phyloP scores from a whole-genome alignment of 2,113 vertebrate genomes.

The Mesitornis unicolor region DNA sequence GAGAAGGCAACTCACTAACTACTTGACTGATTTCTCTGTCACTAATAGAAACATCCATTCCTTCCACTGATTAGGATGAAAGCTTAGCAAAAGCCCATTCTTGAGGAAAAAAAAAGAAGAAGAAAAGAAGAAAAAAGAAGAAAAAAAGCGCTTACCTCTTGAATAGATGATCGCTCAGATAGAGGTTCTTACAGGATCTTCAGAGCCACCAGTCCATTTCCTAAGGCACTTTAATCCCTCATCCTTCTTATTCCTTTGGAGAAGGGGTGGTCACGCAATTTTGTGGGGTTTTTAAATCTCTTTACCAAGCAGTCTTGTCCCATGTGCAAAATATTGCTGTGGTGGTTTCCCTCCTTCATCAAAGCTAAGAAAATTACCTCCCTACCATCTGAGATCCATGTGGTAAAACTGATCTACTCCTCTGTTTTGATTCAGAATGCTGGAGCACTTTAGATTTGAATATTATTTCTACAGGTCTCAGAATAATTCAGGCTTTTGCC shows the following conservation, averaged over 20 bases:
- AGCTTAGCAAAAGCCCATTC: not conserved
- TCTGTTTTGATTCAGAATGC: not conserved
- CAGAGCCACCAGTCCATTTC: not conserved
- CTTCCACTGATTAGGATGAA: not conserved
- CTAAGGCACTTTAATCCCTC: not conserved
- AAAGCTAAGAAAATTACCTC: not conserved
- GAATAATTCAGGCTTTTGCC: not conserved
- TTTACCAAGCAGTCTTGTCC: not conserved
- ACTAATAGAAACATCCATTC: not conserved
- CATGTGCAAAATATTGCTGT: not conserved
- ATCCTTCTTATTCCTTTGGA: not conserved
- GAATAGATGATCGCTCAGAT: not conserved
- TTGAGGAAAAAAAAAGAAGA: rapidly evolving
- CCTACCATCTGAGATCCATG: not conserved
- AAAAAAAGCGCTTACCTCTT: not conserved
- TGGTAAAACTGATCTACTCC: not conserved
- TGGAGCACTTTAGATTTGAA: not conserved
- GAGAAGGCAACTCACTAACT: not conserved
- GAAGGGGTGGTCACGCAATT: not conserved
- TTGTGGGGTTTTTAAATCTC: not conserved
- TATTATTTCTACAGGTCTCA: not conserved
- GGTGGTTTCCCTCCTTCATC: not conserved
- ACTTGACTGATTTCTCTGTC: not conserved
- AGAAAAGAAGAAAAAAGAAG: no score
- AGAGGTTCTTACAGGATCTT: not conserved